Conservation (phyloP, 1,140 invertebrate genomes). For the Drosophila athabasca region DNA sequence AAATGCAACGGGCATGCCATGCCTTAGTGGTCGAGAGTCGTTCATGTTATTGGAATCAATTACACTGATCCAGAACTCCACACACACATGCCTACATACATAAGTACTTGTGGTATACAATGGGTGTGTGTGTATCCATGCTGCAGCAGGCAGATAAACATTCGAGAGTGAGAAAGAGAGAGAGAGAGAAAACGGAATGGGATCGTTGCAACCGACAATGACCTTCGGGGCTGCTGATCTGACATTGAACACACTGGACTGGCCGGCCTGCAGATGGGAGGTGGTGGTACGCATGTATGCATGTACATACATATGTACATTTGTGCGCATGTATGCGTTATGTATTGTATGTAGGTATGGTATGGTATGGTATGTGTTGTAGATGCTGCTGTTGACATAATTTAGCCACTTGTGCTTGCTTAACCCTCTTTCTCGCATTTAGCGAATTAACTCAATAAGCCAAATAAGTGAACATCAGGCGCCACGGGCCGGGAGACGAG, state of each 20-base stretch:
- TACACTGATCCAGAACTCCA: slow-evolving; percentile 49
- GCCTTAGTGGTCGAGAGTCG: slow-evolving; percentile 13
- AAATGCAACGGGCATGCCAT: slow-evolving; percentile 60
- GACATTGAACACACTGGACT: slow-evolving; percentile 68
- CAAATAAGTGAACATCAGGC: slow-evolving; percentile 53
- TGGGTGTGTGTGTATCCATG: slow-evolving; percentile 12
- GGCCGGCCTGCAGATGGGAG: slow-evolving; percentile 30
- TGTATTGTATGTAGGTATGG: slow-evolving; percentile 5
- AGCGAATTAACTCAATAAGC: slow-evolving; percentile 71
- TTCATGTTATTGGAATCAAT: slow-evolving; percentile 66
- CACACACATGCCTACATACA: slow-evolving; percentile 19
- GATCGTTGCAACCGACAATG: slow-evolving; percentile 45
- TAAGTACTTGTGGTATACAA: slow-evolving; percentile 5
- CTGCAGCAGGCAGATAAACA: slow-evolving; percentile 53
- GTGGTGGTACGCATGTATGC: neutral
- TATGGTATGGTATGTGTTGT: slow-evolving; percentile 1
- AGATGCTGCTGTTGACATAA: slow-evolving; percentile 24
- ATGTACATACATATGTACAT: slow-evolving; percentile 25
- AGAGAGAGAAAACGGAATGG: slow-evolving; percentile 46
- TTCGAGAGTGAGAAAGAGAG: slow-evolving; percentile 42
- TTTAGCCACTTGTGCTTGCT: slow-evolving; percentile 36
- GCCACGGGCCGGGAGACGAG: slow-evolving; percentile 1
- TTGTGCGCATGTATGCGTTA: slow-evolving; percentile 22
- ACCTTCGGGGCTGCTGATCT: slow-evolving; percentile 66
- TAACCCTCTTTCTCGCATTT: slow-evolving; percentile 45